Conservation (phyloP, 2,888 invertebrate species). For the Drosophila lacicola region DNA sequence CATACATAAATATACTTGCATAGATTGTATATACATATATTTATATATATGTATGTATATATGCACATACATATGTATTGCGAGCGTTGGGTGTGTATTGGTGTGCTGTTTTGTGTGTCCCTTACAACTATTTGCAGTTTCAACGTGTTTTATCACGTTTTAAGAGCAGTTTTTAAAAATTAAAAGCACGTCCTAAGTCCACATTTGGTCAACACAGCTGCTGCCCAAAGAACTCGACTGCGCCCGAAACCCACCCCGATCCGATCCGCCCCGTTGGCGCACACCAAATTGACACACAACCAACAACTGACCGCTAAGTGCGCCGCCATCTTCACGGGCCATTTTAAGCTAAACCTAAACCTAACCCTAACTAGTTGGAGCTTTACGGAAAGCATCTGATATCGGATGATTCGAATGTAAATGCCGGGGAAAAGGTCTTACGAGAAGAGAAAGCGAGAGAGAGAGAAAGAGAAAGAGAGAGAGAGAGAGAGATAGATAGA, state of each 20-base stretch:
- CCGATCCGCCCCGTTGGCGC: neutral
- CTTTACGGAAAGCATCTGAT: neutral
- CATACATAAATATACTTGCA: slow-evolving; percentile 36
- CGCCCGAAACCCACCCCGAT: neutral
- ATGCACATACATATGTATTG: neutral
- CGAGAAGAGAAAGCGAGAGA: too few species aligned
- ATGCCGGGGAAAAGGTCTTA: too few species aligned
- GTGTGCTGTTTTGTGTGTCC: slow-evolving; percentile 20
- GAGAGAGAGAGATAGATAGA: too few species aligned
- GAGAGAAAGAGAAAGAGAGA: too few species aligned
- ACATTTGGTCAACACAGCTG: slow-evolving; percentile 72
- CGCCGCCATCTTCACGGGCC: slow-evolving; percentile 13
- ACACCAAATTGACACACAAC: slow-evolving; percentile 10
- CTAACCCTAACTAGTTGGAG: neutral
- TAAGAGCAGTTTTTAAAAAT: slow-evolving; percentile 82
- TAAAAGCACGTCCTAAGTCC: slow-evolving; percentile 83
- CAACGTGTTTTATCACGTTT: slow-evolving; percentile 83
- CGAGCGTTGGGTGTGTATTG: slow-evolving; percentile 20
- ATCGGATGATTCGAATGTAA: too few species aligned
- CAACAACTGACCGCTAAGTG: slow-evolving; percentile 16
- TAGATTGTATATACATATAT: slow-evolving; percentile 16
- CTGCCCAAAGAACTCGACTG: slow-evolving; percentile 16
- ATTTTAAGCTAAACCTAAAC: neutral
- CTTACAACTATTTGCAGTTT: slow-evolving; percentile 63
- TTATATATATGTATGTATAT: neutral